Conservation (phyloP, 2,888 invertebrate genomes). For the Ommatoiulus sabulosus region DNA sequence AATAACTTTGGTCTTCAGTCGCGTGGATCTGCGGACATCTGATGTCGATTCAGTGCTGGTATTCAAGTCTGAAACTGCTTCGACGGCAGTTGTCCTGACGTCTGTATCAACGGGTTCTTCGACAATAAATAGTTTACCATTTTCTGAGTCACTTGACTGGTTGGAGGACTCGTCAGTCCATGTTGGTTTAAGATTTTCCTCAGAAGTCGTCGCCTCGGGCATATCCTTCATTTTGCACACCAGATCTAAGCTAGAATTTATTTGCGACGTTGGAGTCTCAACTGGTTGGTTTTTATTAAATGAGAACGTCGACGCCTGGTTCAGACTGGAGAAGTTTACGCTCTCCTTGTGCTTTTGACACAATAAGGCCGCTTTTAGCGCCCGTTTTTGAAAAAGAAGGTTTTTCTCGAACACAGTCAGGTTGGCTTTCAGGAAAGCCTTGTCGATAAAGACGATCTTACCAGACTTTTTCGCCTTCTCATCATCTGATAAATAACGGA, state of each 20-base stretch:
- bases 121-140: background rate
- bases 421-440: background rate
- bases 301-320: background rate
- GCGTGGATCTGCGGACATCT: background rate
- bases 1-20: background rate
- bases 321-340: background rate
- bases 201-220: background rate
- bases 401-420: constrained; percentile 19
- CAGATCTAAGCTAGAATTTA: background rate
- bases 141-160: background rate
- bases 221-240: background rate
- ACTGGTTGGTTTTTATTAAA: background rate
- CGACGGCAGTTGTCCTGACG: background rate
- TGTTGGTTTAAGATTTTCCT: background rate
- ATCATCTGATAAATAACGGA: background rate
- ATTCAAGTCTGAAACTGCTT: background rate
- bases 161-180: background rate
- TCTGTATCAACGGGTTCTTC: background rate
- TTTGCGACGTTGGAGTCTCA: background rate
- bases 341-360: background rate
- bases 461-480: background rate
- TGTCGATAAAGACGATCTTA: constrained; percentile 5
- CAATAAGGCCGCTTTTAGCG: background rate
- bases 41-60: background rate
- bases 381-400: background rate